phyloP scores from a whole-genome alignment of 2,113 vertebrate genomes.

The Genyomyrus donnyi region DNA sequence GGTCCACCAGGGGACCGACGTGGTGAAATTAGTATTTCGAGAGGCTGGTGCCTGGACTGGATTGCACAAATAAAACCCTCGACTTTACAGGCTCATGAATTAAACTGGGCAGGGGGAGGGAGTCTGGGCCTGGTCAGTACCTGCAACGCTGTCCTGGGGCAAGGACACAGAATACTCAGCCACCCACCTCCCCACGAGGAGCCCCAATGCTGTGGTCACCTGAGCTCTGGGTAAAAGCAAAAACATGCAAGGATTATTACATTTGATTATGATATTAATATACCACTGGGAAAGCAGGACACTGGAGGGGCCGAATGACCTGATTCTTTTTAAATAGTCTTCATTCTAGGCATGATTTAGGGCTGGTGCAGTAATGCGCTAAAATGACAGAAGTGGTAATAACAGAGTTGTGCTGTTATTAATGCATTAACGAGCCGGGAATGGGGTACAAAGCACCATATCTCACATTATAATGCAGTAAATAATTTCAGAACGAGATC shows the following conservation, averaged over 20 bases:
- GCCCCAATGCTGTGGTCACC: background rate
- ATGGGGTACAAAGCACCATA: background rate
- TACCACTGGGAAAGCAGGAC: background rate
- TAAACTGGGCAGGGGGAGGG: background rate
- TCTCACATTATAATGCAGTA: background rate
- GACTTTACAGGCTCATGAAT: constrained; percentile 2
- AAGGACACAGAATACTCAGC: background rate
- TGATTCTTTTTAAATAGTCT: constrained; percentile 6
- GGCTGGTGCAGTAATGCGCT: background rate
- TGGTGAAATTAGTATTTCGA: background rate
- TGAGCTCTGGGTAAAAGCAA: background rate
- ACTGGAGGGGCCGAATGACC: background rate
- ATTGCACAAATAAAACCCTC: constrained; percentile 12
- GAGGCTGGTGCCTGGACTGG: background rate
- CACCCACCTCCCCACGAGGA: background rate
- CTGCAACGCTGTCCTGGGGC: background rate
- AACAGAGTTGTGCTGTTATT: background rate
- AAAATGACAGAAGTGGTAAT: background rate
- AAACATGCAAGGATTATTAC: background rate
- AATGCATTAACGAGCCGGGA: background rate
- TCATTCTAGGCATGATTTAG: background rate
- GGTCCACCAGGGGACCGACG: background rate
- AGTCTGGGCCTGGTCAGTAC: background rate
- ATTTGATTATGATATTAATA: constrained; percentile 3
- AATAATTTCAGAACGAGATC: background rate